These are phyloP conservation scores for Linnaemya tessellans DNA, from an alignment of 2,888 invertebrate species.

Conservation along the genomic window DNA sequence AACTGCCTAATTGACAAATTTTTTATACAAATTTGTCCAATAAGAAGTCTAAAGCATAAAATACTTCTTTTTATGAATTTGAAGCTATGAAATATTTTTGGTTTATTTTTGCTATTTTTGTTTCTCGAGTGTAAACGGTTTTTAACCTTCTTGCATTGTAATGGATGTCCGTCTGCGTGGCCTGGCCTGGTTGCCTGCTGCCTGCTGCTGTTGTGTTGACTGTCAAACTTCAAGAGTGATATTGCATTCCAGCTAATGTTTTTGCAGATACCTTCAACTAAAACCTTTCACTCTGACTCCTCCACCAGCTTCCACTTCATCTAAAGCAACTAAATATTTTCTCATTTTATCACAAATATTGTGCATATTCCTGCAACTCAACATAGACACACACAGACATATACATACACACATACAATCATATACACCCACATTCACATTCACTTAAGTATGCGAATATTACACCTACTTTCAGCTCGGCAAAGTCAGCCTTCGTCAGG, in stretches of 20 bases:
- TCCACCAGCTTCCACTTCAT: conserved; percentile 33
- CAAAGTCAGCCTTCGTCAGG: conserved; percentile 3
- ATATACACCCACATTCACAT: neutral
- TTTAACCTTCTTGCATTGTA: conserved; percentile 16
- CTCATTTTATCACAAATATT: conserved; percentile 31
- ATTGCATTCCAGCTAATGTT: conserved; percentile 59
- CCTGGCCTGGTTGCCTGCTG: conserved; percentile 34
- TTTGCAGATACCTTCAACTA: conserved; percentile 9
- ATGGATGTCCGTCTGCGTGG: conserved; percentile 13
- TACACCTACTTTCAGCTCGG: conserved; percentile 57
- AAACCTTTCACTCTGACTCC: neutral
- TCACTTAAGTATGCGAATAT: conserved; percentile 54
- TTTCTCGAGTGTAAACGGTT: conserved; percentile 25
- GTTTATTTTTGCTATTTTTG: neutral
- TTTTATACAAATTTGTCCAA: no score
- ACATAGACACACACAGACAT: neutral
- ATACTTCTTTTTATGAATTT: no score
- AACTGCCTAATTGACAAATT: no score
- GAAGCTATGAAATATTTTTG: no score
- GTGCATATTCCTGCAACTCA: neutral
- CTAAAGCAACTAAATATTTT: conserved; percentile 46
- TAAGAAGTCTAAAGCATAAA: no score
- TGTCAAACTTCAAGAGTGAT: conserved; percentile 56
- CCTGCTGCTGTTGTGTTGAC: conserved; percentile 56
- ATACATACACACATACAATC: neutral